Evolutionary conservation across 2,113 vertebrate species (phyloP), one percentile per base, ranked within the genome.

Genomic region (Balaeniceps rex): DNA sequence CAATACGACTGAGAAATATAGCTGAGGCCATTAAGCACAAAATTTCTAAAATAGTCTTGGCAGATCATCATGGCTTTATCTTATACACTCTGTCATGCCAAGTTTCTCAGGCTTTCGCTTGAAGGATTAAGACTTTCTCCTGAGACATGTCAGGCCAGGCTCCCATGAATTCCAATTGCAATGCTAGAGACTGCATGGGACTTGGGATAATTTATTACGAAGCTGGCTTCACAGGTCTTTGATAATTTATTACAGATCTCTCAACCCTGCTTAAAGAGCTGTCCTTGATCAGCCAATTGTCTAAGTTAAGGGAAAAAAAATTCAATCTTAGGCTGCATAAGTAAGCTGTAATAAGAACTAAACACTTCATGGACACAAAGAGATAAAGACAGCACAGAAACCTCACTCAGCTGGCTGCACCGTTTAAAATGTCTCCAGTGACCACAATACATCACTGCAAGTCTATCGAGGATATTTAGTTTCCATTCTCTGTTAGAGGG

Each of bases 101-200:
- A 58, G 61, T 92, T 97, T 89, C 90, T 93, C 93, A 90, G 80
- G 77, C 57, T 94, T 91, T 84, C 77, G 83, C 90, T 87, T 90
- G 87, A 96, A 96, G 57, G 69, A 97, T 95, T 93, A 97, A 95
- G 96, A 88, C 86, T 96, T 96, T 91, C 92, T 60, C 82, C 77
- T 66, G 79, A 94, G 93, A 97, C 52, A 4, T 28, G 76, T 93
- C 87, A 97, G 71, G 33, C 66, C 78, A 66, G 76, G 63, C 63
- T 95, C 52, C 69, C 70, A 68, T 72, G 90, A 97, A 96, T 97
- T 94, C 91, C 83, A 92, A 83, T 40, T 91, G 78, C 75, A 58
- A 19, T 76, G 52, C 78, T 76, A 81, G 81, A 36, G 42, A 92
- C 54, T 93, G 44, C 75, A 80, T 36, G 19, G 72, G 65, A 90